phyloP scores from a whole-genome alignment of 1,140 invertebrate species.

The Rhyacophila brunnea region DNA sequence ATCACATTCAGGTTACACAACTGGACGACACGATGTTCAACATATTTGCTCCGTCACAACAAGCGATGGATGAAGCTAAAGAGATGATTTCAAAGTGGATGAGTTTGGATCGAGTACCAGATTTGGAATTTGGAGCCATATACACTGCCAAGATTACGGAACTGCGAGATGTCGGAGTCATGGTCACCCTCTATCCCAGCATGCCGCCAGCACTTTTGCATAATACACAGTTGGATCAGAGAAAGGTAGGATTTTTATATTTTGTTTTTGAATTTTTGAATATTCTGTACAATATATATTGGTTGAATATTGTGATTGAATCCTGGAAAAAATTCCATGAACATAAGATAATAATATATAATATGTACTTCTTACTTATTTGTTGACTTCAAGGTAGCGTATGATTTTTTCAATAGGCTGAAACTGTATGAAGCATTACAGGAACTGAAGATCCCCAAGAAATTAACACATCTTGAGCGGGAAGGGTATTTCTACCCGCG shows the following conservation, averaged over 20 bases:
- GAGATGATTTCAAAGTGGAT: slow-evolving; percentile 71
- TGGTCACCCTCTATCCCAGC: slow-evolving; percentile 82
- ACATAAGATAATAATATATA: no score
- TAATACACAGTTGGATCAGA: slow-evolving; percentile 88
- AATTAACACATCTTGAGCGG: no score
- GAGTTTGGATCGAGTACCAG: slow-evolving; percentile 67
- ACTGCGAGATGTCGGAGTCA: slow-evolving; percentile 82
- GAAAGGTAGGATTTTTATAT: slow-evolving; percentile 71
- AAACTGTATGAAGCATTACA: no score
- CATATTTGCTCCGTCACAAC: slow-evolving; percentile 90
- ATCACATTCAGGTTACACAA: slow-evolving; percentile 65
- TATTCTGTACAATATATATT: no score
- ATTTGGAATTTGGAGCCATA: slow-evolving; percentile 91
- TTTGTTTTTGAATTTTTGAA: no score
- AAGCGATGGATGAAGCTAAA: slow-evolving; percentile 86
- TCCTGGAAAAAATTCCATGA: no score
- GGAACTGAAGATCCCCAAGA: no score
- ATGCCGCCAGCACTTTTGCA: slow-evolving; percentile 87
- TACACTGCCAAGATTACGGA: slow-evolving; percentile 90
- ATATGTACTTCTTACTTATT: no score
- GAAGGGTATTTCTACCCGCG: no score
- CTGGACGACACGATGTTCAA: slow-evolving; percentile 75
- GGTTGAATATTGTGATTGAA: no score
- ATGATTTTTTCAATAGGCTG: no score
- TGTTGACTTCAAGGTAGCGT: no score